Percentiles rank a stretch among this genome's conserved stretches.
Conservation (phyloP, 1,140 invertebrate species). For the Papilio aristodemus region DNA sequence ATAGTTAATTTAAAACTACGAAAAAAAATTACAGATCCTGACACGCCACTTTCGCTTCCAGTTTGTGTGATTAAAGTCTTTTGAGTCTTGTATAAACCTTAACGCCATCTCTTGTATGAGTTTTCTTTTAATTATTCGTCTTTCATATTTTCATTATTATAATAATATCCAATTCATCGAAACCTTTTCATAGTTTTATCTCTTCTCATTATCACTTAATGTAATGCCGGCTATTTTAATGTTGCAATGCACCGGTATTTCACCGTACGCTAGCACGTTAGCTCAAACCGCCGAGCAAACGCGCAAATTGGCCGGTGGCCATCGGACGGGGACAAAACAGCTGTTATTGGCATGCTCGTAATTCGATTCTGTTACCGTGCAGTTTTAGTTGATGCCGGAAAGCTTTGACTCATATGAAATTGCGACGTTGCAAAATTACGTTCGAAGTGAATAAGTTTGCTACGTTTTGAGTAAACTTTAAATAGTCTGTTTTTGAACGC, state of each 20-base stretch:
- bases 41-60: too few relatives aligned
- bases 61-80: too few relatives aligned
- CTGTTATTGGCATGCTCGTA: constrained; percentile 34
- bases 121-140: too few relatives aligned
- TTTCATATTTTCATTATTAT: too few relatives aligned
- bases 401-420: constrained; percentile 18
- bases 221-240: neutral
- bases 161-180: too few relatives aligned
- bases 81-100: too few relatives aligned
- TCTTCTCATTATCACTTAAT: neutral
- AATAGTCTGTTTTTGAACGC: constrained; percentile 5
- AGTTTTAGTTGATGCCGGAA: constrained; percentile 29
- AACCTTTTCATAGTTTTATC: too few relatives aligned
- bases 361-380: constrained; percentile 33
- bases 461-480: neutral
- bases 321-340: constrained; percentile 31
- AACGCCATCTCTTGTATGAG: too few relatives aligned
- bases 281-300: constrained; percentile 28
- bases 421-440: constrained; percentile 12
- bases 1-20: too few relatives aligned
- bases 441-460: neutral
- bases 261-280: constrained; percentile 20
- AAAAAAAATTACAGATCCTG: too few relatives aligned
- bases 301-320: constrained; percentile 32
- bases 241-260: constrained; percentile 13